Conservation (phyloP, 2,797 vertebrate genomes). For the Threskiornis aethiopicus region DNA sequence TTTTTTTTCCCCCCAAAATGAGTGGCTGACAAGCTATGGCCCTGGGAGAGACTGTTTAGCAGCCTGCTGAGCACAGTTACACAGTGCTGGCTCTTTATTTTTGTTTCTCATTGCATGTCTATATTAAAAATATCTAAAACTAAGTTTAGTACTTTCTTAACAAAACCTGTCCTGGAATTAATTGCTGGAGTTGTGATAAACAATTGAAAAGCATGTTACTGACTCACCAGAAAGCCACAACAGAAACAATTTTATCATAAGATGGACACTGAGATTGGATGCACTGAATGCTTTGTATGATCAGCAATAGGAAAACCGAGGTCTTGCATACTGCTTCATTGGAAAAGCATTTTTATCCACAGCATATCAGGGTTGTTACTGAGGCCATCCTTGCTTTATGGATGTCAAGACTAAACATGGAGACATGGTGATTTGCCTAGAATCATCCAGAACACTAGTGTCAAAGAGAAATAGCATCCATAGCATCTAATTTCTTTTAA, state of each 20-base stretch:
- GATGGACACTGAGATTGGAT: not conserved
- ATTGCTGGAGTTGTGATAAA: not conserved
- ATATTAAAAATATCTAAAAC: not conserved
- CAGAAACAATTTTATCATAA: not conserved
- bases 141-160: not conserved
- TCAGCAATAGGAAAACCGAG: not conserved
- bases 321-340: not conserved
- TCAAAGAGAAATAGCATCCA: not conserved
- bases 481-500: not conserved
- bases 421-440: not conserved
- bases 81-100: not conserved
- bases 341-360: not conserved
- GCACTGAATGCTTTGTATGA: not conserved
- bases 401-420: not conserved
- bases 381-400: not conserved
- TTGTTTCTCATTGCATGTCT: not conserved
- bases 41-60: not conserved
- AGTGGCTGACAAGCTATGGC: not conserved
- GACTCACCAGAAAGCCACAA: not conserved
- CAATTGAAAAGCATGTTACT: not conserved
- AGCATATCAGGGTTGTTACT: not conserved
- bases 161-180: not conserved
- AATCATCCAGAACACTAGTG: not conserved
- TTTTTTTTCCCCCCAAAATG: no score
- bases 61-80: not conserved